Evolutionary conservation across 2,888 invertebrate species (phyloP), one percentile per base, ranked within the genome.

Genomic region (Rotaria magnacalcarata): DNA sequence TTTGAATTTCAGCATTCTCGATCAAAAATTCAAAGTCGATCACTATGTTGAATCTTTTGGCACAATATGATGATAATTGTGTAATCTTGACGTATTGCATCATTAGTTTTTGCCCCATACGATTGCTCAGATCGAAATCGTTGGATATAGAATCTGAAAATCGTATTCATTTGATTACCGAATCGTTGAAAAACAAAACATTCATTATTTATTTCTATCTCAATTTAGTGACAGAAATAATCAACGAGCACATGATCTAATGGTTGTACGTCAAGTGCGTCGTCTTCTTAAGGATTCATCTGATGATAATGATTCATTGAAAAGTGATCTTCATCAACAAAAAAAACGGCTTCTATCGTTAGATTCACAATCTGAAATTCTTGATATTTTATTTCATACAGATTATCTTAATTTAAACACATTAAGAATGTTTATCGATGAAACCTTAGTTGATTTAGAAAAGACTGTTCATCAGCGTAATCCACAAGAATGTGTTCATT

Each of bases 201-300:
- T 34, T 34, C 34, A 34, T 34, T 80, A 19, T 80, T 54, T 80
- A 21, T 85, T 27, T 60, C 1, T 52, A 87, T 87, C 50, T 86
- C 87, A 86, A 88, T 89, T 50, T 88, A 95, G 95, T 90, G 96
- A 95, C 88, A 95, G 94, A 90, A 95, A 95, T 91, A 96, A 95
- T 87, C 94, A 94, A 89, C 93, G 95, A 89, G 95, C 96, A 0
- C 93, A 95, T 88, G 97, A 97, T 91, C 93, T 96, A 86, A 96
- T 96, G 91, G 92, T 96, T 84, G 92, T 96, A 87, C 94, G 95
- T 89, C 94, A 95, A 88, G 91, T 92, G 27, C 92, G 92, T 88
- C 88, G 89, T 34, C 85, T 89, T 24, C 88, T 92, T 85, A 91
- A 90, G 87, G 90, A 90, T 85, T 88, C 88, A 50, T 84, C 43